Conservation (phyloP, 2,797 vertebrate species). For the Dryobates pubescens region DNA sequence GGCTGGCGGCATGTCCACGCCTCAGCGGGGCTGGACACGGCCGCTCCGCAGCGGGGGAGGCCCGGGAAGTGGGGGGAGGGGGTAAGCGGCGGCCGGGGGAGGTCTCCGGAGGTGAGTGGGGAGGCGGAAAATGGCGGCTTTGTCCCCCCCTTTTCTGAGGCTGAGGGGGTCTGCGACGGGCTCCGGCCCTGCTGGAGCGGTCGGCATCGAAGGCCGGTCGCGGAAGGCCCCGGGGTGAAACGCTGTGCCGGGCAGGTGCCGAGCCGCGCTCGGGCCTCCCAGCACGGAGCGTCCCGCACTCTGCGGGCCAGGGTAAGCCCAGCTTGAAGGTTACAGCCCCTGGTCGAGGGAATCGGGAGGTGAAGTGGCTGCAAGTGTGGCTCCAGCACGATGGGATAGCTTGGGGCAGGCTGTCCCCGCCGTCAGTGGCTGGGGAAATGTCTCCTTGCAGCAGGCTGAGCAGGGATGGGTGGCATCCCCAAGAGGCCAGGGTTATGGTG, state of each 20-base stretch:
- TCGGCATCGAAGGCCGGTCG: background rate
- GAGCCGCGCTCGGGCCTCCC: background rate
- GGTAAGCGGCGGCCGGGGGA: background rate
- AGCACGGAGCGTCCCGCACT: background rate
- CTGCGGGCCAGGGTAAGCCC: too few relatives aligned
- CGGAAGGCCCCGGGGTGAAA: background rate
- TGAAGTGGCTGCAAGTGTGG: background rate
- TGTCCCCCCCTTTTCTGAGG: background rate
- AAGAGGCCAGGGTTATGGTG: background rate
- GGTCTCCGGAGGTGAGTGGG: background rate
- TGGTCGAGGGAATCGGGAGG: background rate
- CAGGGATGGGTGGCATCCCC: background rate
- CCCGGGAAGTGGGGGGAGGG: too few relatives aligned
- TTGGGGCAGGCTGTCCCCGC: background rate
- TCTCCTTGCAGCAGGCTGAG: background rate
- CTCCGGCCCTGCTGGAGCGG: too few relatives aligned
- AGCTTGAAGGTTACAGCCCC: too few relatives aligned
- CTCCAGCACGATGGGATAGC: background rate
- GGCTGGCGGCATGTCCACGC: accelerated
- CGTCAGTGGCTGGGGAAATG: background rate
- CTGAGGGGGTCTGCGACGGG: background rate
- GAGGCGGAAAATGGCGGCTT: background rate
- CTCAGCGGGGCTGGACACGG: background rate
- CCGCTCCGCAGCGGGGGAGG: background rate
- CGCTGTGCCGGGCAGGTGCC: background rate